phyloP scores from a whole-genome alignment of 1,140 invertebrate genomes.

The Ganaspis sp. region DNA sequence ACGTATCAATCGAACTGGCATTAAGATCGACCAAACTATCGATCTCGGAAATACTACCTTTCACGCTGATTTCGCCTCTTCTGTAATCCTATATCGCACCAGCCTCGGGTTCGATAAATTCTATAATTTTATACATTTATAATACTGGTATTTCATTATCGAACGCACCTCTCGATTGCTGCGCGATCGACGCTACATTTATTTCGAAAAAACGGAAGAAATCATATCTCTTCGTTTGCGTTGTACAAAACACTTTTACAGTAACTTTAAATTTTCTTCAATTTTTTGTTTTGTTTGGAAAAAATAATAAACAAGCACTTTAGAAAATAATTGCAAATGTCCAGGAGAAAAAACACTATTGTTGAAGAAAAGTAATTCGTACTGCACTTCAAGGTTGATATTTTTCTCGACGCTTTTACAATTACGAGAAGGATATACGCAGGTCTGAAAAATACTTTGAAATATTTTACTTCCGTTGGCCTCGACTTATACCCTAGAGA shows the following conservation, averaged over 20 bases:
- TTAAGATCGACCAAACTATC: conserved; percentile 47
- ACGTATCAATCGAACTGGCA: conserved; percentile 47
- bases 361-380: background rate
- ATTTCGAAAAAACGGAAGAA: background rate
- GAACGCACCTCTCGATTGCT: conserved; percentile 58
- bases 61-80: conserved; percentile 51
- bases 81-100: conserved; percentile 33
- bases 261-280: no score
- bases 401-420: conserved; percentile 29
- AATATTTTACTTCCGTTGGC: conserved; percentile 52
- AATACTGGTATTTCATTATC: conserved; percentile 75
- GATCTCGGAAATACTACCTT: conserved; percentile 34
- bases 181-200: conserved; percentile 48
- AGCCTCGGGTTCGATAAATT: conserved; percentile 57
- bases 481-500: background rate
- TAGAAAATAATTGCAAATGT: no score
- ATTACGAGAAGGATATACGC: conserved; percentile 51
- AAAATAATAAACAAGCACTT: no score
- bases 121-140: conserved; percentile 75
- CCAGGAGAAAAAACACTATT: background rate
- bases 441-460: conserved; percentile 65
- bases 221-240: background rate
- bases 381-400: conserved; percentile 3
- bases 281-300: no score
- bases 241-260: background rate